Evolutionary conservation across 1,140 invertebrate genomes (phyloP).

Genomic region (Pseudomyrmex concolor): DNA sequence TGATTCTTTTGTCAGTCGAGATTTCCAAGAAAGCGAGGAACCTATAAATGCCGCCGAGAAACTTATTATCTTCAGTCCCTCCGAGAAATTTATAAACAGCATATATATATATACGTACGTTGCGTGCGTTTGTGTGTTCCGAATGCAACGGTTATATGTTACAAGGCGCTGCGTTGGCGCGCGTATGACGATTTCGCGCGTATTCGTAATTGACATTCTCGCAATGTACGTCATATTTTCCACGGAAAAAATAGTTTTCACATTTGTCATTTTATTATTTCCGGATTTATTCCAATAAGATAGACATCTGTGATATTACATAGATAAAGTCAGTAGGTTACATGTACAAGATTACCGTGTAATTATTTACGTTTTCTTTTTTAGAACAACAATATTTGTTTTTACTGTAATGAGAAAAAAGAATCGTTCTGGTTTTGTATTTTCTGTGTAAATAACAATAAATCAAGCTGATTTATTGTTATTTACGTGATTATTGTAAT

Average conservation of each 20-base stretch:
- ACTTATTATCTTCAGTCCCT: constrained; percentile 52
- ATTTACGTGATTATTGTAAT: too few species aligned
- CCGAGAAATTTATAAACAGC: constrained; percentile 63
- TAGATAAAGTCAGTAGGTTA: neutral
- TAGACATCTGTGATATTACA: neutral
- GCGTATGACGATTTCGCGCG: constrained; percentile 46
- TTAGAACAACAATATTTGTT: too few species aligned
- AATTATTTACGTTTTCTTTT: too few species aligned
- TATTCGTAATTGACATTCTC: constrained; percentile 42
- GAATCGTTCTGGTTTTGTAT: too few species aligned
- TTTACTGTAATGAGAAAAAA: too few species aligned
- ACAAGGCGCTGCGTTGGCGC: constrained; percentile 3
- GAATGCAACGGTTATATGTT: constrained; percentile 37
- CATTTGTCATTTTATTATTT: constrained; percentile 5
- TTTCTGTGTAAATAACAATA: too few species aligned
- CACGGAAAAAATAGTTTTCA: constrained; percentile 23
- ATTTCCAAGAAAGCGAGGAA: constrained; percentile 65
- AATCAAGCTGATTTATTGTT: too few species aligned
- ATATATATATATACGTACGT: neutral
- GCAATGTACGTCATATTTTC: constrained; percentile 21
- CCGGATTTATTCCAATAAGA: neutral
- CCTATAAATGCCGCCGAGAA: constrained; percentile 34
- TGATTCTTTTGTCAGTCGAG: constrained; percentile 46
- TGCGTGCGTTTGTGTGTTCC: neutral
- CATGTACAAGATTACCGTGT: too few species aligned